Evolutionary conservation across 2,888 invertebrate species (phyloP).

Genomic region (Epiblema foenella): DNA sequence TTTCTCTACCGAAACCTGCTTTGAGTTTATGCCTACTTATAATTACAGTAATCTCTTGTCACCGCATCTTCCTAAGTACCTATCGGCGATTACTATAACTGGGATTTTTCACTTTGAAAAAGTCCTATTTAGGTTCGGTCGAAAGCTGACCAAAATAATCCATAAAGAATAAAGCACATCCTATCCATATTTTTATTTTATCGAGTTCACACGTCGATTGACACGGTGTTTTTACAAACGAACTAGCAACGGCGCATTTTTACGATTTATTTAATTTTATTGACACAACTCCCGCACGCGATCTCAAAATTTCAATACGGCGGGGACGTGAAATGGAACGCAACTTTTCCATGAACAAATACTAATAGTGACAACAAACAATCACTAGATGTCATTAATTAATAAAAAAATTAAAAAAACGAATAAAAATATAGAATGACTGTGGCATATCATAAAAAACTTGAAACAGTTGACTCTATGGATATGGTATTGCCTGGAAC

Average conservation of each 20-base stretch:
- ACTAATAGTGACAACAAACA: slow-evolving; percentile 15
- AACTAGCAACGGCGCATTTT: slow-evolving; percentile 23
- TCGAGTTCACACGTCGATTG: slow-evolving; percentile 29
- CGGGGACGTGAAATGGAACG: slow-evolving; percentile 33
- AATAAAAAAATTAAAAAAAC: too few relatives aligned
- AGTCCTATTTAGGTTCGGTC: background rate
- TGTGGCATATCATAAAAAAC: background rate
- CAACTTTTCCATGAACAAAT: slow-evolving; percentile 21
- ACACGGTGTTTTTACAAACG: slow-evolving; percentile 30
- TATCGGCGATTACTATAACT: background rate
- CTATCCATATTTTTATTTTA: slow-evolving; percentile 4
- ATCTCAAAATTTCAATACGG: slow-evolving; percentile 4
- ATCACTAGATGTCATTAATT: slow-evolving; percentile 8
- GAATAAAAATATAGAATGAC: background rate
- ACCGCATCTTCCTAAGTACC: background rate
- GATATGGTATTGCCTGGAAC: background rate
- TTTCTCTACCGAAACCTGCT: slow-evolving; percentile 21
- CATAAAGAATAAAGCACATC: background rate
- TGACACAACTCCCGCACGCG: slow-evolving; percentile 37
- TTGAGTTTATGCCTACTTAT: slow-evolving; percentile 11
- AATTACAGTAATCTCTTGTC: background rate
- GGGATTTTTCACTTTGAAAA: background rate
- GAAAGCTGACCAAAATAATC: background rate
- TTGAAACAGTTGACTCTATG: background rate
- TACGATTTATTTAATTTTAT: slow-evolving; percentile 38